Evolutionary conservation across 2,797 vertebrate genomes (phyloP), one percentile per base, ranked within the genome.

Genomic region (Trachurus trachurus): DNA sequence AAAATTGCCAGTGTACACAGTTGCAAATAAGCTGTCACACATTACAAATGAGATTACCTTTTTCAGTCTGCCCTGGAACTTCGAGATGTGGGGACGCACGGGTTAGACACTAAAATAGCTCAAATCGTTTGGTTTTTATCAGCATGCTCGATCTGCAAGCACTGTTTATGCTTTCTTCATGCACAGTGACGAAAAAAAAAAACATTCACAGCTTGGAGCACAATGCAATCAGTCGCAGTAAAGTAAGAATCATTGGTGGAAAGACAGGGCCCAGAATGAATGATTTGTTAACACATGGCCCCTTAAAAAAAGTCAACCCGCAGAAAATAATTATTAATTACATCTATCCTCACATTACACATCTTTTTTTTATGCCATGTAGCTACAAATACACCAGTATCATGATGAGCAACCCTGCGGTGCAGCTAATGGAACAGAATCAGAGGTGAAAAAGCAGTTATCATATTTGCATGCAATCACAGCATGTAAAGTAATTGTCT

Each of bases 21-120:
- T 94, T 90, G 94, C 90, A 94, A 95, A 94, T 95, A 95, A 95
- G 94, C 94, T 95, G 93, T 96, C 94, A 95, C 95, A 94, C 94
- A 88, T 92, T 94, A 96, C 95, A 96, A 96, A 96, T 95, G 94
- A 96, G 95, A 96, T 96, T 96, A 96, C 93, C 93, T 95, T 94
- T 87, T 89, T 85, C 88, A 90, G 87, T 90, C 80, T 93, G 92
- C 93, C 94, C 93, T 87, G 92, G 87, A 95, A 96, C 93, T 89
- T 90, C 54, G 81, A 84, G 89, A 90, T 78, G 86, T 88, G 90
- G 88, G 87, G 87, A 91, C 90, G 89, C 86, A 84, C 56, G 91
- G 90, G 72, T 81, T 76, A 91, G 82, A 89, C 83, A 84, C 89
- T 80, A 87, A 95, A 93, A 95, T 92, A 92, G 88, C 92, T 91